Percentiles rank a stretch among this genome's conserved stretches.
Conservation (phyloP, 2,888 invertebrate genomes). For the Nasonia oneida region DNA sequence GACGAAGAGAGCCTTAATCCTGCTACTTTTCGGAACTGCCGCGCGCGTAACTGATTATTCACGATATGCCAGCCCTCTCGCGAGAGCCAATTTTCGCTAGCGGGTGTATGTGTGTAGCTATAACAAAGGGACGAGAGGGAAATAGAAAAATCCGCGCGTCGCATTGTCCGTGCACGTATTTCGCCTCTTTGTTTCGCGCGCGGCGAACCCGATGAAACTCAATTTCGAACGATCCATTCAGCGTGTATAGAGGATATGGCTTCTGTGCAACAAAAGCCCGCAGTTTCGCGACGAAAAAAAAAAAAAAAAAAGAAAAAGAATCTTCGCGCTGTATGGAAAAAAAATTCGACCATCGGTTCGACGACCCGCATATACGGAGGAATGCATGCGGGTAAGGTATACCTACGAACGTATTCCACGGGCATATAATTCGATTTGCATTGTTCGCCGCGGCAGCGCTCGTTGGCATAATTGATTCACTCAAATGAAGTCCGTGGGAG, state of each 20-base stretch:
- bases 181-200: not conserved
- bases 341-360: constrained; percentile 68
- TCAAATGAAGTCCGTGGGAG: constrained; percentile 65
- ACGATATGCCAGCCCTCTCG: not conserved
- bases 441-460: constrained; percentile 71
- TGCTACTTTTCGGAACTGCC: constrained; percentile 45
- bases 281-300: not conserved
- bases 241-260: not conserved
- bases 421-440: constrained; percentile 72
- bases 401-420: constrained; percentile 59
- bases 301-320: not conserved
- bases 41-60: not conserved
- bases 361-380: constrained; percentile 64
- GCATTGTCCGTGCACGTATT: not conserved
- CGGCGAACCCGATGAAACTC: not conserved
- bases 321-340: not conserved
- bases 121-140: not conserved
- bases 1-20: not conserved
- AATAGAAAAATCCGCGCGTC: not conserved
- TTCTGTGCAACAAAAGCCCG: not conserved
- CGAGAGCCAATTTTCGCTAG: not conserved
- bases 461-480: constrained; percentile 75
- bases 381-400: constrained; percentile 49
- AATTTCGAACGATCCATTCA: constrained; percentile 13
- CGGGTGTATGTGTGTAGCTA: not conserved